These are phyloP conservation scores for Glaucidium brasilianum DNA, from an alignment of 2,113 vertebrate species.

Conservation along the genomic window DNA sequence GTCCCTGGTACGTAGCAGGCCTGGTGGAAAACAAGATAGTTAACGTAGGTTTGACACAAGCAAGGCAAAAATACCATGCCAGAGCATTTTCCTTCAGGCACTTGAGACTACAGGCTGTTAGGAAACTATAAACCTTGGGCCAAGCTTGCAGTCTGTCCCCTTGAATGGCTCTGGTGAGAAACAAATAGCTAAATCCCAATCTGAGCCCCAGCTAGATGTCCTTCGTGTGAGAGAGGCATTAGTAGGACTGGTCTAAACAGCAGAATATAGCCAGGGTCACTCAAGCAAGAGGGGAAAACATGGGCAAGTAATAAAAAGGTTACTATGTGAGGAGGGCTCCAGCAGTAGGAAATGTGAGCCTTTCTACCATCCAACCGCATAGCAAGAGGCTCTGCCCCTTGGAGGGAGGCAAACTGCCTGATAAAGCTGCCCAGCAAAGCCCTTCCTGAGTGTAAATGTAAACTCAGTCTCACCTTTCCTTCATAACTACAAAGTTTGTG, in stretches of 20 bases:
- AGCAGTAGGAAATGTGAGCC: not conserved
- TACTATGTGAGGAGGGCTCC: not conserved
- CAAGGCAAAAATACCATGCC: not conserved
- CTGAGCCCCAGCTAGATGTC: not conserved
- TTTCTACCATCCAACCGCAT: not conserved
- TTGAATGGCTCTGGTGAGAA: not conserved
- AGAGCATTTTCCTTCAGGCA: not conserved
- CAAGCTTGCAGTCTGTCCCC: not conserved
- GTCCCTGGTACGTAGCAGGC: not conserved
- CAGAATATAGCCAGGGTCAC: not conserved
- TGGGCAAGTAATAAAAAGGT: not conserved
- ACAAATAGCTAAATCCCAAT: not conserved
- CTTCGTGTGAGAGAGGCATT: not conserved
- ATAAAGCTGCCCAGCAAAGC: not conserved
- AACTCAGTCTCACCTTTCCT: not conserved
- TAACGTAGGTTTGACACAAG: not conserved
- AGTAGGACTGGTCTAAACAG: not conserved
- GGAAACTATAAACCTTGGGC: not conserved
- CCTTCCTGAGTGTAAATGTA: not conserved
- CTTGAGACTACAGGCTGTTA: not conserved
- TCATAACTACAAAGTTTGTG: not conserved
- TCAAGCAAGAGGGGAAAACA: not conserved
- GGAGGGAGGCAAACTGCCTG: not conserved
- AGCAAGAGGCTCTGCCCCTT: not conserved
- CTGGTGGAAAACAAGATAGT: not conserved